These are phyloP conservation scores for Lacerta viridis DNA, from an alignment of 2,797 vertebrate species.

Conservation along the genomic window DNA sequence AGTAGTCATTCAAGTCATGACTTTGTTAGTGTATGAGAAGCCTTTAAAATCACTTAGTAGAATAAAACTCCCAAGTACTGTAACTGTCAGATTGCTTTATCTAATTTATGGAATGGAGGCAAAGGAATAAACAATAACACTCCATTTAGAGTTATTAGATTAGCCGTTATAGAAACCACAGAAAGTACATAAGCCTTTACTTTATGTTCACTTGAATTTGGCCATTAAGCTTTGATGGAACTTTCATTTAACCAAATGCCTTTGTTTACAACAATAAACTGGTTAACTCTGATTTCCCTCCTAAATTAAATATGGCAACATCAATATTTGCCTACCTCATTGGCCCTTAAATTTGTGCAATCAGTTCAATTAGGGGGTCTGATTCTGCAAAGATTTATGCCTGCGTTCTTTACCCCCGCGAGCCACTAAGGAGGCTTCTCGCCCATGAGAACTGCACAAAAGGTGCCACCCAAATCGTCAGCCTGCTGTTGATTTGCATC, in stretches of 20 bases:
- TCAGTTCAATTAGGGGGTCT: constrained; percentile 47
- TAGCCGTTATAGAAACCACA: constrained; percentile 73
- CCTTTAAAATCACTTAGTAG: constrained; percentile 76
- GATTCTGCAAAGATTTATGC: constrained; percentile 42
- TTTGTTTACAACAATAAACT: constrained; percentile 62
- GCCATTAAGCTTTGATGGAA: constrained; percentile 72
- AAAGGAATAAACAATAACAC: constrained; percentile 77
- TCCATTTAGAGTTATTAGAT: constrained; percentile 76
- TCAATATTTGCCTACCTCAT: constrained; percentile 52
- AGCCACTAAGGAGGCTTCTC: not conserved
- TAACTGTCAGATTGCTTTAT: constrained; percentile 77
- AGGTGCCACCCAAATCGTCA: not conserved
- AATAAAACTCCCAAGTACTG: constrained; percentile 71
- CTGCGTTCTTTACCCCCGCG: not conserved
- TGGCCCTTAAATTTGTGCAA: constrained; percentile 50
- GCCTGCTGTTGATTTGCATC: not conserved
- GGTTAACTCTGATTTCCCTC: constrained; percentile 66
- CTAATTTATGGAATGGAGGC: constrained; percentile 77
- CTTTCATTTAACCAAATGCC: constrained; percentile 72
- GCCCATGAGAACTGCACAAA: not conserved
- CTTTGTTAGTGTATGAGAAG: constrained; percentile 72
- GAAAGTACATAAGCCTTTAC: constrained; percentile 70
- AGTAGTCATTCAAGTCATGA: constrained; percentile 61
- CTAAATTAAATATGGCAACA: constrained; percentile 64
- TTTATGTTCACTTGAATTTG: constrained; percentile 76